Base-by-base conservation (phyloP, 2,888 invertebrate species). In the Abscondita cerata region DNA sequence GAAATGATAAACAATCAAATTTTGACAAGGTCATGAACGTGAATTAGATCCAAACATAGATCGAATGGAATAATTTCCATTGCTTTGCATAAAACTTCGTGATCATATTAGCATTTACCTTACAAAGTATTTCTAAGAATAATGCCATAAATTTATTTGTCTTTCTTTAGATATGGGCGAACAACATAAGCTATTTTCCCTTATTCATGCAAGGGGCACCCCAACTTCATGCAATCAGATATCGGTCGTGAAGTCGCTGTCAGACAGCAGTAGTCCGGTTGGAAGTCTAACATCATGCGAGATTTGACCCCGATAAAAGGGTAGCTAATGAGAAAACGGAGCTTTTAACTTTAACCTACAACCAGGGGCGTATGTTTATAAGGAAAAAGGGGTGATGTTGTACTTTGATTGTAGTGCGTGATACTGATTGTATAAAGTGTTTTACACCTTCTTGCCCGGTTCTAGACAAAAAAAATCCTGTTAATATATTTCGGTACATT, bases 221-320 rank as follows among this genome's bases (percentile, higher is more conserved):
- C 59, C 52, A 55, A 52, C 59, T 56, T 57, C 65, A 52, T 66
- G 57, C 59, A 69, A 69, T 66, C 70, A 70, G 73, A 73, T 73
- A 73, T 66, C 66, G 62, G 60, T 64, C 64, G 68, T 66, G 70
- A 70, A 72, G 72, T 70, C 69, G 71, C 71, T 67, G 73, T 72
- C 73, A 70, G 73, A 72, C 73, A 72, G 71, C 67, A 59, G 62
- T 54, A 61, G 67, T 66, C 67, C 67, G 63, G 64, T 52, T 57
- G 52, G n/a, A 51, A 59, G 47, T 59, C 59, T 57, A 60, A 63
- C 63, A 59, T 62, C 62, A 66, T 65, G 68, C 68, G 68, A 72
- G 72, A 71, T 72, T 63, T 72, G 72, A 72, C 73, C 73, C 67
- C 70, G 73, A 72, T 73, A 72, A 63, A 19, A 15, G 46, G 25